Evolutionary conservation across 1,140 invertebrate species (phyloP).

Genomic region (Potamilus streckersoni): DNA sequence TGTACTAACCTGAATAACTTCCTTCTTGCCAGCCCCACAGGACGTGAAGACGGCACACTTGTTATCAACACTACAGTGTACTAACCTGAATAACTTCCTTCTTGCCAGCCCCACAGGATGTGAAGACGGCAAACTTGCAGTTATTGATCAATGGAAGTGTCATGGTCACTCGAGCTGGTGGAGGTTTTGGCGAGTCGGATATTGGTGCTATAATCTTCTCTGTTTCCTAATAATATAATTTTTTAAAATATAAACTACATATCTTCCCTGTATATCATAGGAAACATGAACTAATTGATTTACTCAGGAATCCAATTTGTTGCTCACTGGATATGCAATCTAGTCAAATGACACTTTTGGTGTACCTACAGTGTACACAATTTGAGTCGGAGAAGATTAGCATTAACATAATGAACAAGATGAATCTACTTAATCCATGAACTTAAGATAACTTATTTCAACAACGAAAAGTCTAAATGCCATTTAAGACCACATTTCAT

Average conservation of each 20-base stretch:
- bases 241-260: not conserved
- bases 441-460: too few relatives aligned
- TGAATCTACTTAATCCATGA: too few relatives aligned
- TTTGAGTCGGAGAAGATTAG: too few relatives aligned
- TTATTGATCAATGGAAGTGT: constrained; percentile 94
- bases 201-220: constrained; percentile 83
- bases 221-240: constrained; percentile 49
- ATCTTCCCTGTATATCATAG: not conserved
- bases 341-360: not conserved
- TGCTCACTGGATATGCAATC: not conserved
- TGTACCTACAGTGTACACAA: not conserved
- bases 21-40: constrained; percentile 75
- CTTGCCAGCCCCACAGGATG: constrained; percentile 85
- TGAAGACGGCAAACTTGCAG: constrained; percentile 85
- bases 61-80: not conserved
- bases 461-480: too few relatives aligned
- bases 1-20: constrained; percentile 82
- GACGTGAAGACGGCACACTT: constrained; percentile 79
- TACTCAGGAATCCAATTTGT: not conserved
- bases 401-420: too few relatives aligned
- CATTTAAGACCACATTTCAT: too few relatives aligned
- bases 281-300: not conserved
- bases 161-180: constrained; percentile 89
- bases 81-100: constrained; percentile 88
- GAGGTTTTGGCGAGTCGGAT: constrained; percentile 95